Percentiles rank a stretch among this genome's conserved stretches.
These are phyloP conservation scores for Luffia ferchaultella DNA, from an alignment of 2,888 invertebrate genomes.

Conservation along the genomic window DNA sequence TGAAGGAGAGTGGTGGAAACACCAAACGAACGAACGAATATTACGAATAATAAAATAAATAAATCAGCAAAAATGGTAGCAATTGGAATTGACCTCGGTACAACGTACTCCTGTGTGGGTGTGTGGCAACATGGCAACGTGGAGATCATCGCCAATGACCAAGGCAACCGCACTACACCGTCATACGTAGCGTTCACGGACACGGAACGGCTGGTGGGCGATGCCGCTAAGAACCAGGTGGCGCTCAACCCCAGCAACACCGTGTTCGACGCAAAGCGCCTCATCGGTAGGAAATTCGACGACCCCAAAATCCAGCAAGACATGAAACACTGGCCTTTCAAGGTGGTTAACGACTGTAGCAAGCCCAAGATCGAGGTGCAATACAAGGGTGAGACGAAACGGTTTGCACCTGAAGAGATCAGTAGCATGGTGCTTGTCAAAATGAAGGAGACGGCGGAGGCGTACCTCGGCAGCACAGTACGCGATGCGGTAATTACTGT, in stretches of 20 bases:
- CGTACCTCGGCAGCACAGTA: constrained; percentile 76
- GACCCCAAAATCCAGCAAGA: too few species aligned
- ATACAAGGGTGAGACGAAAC: constrained; percentile 70
- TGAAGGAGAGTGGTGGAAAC: too few species aligned
- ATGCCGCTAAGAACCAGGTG: constrained; percentile 76
- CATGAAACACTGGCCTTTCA: constrained; percentile 88
- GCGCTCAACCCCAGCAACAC: too few species aligned
- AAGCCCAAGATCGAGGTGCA: constrained; percentile 75
- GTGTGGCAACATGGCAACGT: too few species aligned
- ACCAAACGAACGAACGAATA: too few species aligned
- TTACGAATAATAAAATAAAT: too few species aligned
- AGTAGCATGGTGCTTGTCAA: constrained; percentile 82
- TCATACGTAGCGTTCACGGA: constrained; percentile 80
- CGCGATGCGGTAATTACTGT: constrained; percentile 84
- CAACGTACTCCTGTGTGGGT: too few species aligned
- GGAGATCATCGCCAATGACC: too few species aligned
- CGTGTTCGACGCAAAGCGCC: too few species aligned
- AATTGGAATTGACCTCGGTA: too few species aligned
- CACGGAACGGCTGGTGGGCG: constrained; percentile 74
- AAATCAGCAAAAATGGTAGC: constrained; percentile 57
- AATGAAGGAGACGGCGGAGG: constrained; percentile 84
- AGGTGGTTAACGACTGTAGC: constrained; percentile 69
- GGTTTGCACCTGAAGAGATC: constrained; percentile 74
- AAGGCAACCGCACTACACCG: constrained; percentile 77
- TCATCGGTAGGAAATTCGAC: constrained; percentile 80